Conservation (phyloP, 1,140 invertebrate species). For the Drosophila virilis region DNA sequence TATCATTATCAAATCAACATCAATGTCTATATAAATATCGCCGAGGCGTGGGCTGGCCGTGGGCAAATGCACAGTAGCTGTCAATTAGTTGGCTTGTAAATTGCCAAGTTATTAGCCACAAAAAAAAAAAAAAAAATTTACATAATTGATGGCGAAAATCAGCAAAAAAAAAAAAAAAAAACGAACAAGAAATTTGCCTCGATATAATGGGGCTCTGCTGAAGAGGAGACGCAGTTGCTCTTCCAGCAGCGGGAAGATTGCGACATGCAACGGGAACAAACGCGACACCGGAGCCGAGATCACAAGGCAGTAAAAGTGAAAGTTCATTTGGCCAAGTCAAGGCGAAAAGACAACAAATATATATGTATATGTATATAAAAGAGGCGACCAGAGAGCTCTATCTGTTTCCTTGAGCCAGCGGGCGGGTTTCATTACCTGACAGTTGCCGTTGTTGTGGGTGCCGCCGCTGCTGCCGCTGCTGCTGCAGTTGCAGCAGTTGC, state of each 20-base stretch:
- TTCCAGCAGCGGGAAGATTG: conserved; percentile 25
- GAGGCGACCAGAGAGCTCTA: conserved; percentile 43
- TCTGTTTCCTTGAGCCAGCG: conserved; percentile 79
- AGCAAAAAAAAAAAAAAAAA: conserved; percentile 27
- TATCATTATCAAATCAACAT: conserved; percentile 38
- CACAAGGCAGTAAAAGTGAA: conserved; percentile 77
- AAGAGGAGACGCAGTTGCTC: conserved; percentile 1
- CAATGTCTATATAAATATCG: conserved; percentile 34
- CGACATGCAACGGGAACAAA: conserved; percentile 47
- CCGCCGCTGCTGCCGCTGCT: conserved; percentile 39
- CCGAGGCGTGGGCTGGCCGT: conserved; percentile 29
- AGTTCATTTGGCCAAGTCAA: conserved; percentile 82
- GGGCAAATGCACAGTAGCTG: conserved; percentile 69
- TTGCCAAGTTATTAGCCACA: conserved; percentile 77
- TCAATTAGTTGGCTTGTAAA: conserved; percentile 77
- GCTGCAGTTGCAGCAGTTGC: conserved; percentile 5
- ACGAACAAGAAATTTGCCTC: conserved; percentile 15
- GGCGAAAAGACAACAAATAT: conserved; percentile 52
- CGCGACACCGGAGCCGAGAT: conserved; percentile 24
- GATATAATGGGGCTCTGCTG: conserved; percentile 11
- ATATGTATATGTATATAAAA: conserved; percentile 33
- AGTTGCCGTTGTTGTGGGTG: conserved; percentile 58
- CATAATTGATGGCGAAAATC: conserved; percentile 81
- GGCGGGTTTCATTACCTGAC: conserved; percentile 78
- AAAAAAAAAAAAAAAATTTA: conserved; percentile 57